A percentile compares a stretch with the other conserved stretches of the same genome.
phyloP scores from a whole-genome alignment of 2,113 vertebrate genomes.

The Sturnus vulgaris region DNA sequence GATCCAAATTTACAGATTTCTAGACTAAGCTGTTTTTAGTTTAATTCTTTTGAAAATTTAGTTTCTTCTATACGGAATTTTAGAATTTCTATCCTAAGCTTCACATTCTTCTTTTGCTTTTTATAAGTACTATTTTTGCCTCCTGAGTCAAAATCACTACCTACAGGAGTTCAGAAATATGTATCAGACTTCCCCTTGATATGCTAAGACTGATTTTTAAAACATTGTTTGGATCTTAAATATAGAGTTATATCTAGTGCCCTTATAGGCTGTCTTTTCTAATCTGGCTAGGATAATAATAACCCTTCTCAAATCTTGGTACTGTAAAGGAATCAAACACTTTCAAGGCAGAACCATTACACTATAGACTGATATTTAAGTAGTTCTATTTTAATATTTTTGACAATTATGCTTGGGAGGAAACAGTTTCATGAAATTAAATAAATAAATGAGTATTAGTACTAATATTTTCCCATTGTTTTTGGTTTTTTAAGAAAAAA shows the following conservation, averaged over 20 bases:
- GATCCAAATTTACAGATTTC: not conserved
- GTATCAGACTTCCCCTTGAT: not conserved
- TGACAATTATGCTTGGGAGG: not conserved
- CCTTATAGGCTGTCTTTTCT: not conserved
- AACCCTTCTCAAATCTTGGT: not conserved
- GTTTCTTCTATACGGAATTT: not conserved
- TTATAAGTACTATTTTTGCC: not conserved
- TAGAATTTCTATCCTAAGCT: not conserved
- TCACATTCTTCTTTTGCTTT: not conserved
- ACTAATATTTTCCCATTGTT: not conserved
- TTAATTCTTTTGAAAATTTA: not conserved
- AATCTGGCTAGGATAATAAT: not conserved
- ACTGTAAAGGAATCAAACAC: not conserved
- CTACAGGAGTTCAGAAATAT: not conserved
- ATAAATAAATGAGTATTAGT: not conserved
- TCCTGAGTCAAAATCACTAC: not conserved
- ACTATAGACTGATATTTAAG: not conserved
- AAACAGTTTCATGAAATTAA: not conserved
- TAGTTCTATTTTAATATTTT: not conserved
- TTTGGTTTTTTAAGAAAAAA: not conserved
- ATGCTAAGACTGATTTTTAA: not conserved
- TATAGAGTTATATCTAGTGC: not conserved
- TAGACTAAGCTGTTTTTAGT: not conserved
- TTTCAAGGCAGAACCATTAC: not conserved
- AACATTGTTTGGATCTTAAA: not conserved